Conservation (phyloP, 2,797 vertebrate genomes). For the Scleropages formosus region DNA sequence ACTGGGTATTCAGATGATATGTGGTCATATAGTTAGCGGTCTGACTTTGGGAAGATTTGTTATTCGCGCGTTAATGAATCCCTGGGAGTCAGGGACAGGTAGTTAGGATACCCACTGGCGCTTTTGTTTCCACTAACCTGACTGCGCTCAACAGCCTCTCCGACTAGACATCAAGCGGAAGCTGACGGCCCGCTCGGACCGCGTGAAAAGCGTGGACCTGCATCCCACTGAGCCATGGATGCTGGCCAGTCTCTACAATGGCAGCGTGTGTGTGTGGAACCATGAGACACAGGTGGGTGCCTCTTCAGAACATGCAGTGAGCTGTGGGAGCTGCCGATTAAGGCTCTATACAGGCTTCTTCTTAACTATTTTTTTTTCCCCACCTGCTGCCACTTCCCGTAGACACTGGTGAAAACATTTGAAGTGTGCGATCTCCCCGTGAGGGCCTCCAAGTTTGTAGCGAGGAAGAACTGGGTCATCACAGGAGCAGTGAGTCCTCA, state of each 20-base stretch:
- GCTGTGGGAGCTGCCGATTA: neutral
- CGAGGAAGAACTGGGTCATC: conserved; percentile 97
- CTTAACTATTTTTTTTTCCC: neutral
- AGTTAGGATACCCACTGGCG: too few species aligned
- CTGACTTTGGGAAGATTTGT: too few species aligned
- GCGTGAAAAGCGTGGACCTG: conserved; percentile 96
- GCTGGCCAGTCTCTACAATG: conserved; percentile 96
- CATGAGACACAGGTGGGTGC: conserved; percentile 88
- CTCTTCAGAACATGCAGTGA: neutral
- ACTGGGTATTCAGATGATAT: too few species aligned
- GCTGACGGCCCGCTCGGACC: conserved; percentile 92
- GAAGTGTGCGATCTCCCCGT: conserved; percentile 96
- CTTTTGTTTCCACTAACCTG: too few species aligned
- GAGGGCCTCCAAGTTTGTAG: conserved; percentile 94
- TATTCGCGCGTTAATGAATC: too few species aligned
- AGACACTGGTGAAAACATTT: conserved; percentile 98
- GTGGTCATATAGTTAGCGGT: too few species aligned
- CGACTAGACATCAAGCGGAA: conserved; percentile 97
- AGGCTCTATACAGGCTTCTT: neutral
- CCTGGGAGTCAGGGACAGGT: too few species aligned
- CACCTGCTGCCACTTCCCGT: neutral
- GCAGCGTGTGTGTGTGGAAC: conserved; percentile 98
- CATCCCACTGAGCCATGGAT: conserved; percentile 97
- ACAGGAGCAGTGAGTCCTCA: conserved; percentile 87
- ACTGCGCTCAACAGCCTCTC: conserved; percentile 76